phyloP scores from a whole-genome alignment of 2,888 invertebrate species.

The Pollenia labialis region DNA sequence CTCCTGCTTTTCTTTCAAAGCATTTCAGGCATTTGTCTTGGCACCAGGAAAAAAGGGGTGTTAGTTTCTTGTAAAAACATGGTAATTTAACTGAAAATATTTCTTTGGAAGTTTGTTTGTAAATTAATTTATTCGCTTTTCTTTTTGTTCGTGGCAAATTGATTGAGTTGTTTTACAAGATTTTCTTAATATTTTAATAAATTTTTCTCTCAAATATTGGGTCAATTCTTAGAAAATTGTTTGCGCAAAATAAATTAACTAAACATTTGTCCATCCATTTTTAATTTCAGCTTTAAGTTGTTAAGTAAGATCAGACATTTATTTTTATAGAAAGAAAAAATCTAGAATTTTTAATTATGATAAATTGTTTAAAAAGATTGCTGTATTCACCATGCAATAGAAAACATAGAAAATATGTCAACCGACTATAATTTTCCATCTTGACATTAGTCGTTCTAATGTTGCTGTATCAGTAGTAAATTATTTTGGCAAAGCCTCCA shows the following conservation, averaged over 20 bases:
- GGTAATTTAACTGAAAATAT: conserved; percentile 32
- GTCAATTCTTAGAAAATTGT: conserved; percentile 47
- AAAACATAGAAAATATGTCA: too few species aligned
- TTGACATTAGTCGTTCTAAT: too few species aligned
- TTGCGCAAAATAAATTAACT: neutral
- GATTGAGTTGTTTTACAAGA: conserved; percentile 72
- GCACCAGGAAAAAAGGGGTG: conserved; percentile 42
- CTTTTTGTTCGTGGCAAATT: conserved; percentile 35
- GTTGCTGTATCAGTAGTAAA: too few species aligned
- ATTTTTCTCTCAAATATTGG: conserved; percentile 38
- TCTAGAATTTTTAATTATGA: neutral
- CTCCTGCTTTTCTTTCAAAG: neutral
- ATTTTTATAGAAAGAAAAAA: neutral
- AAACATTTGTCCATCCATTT: conserved; percentile 5
- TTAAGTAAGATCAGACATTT: conserved; percentile 22
- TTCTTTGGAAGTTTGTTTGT: conserved; percentile 25
- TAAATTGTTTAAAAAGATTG: neutral
- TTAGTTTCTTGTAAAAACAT: conserved; percentile 33
- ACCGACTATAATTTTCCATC: too few species aligned
- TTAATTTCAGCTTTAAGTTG: conserved; percentile 40
- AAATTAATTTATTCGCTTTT: conserved; percentile 24
- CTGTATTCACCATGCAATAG: too few species aligned
- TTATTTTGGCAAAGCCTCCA: too few species aligned
- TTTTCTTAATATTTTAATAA: conserved; percentile 57
- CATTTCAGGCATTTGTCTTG: neutral